phyloP scores from a whole-genome alignment of 2,888 invertebrate species.

The Drosophila emarginata region DNA sequence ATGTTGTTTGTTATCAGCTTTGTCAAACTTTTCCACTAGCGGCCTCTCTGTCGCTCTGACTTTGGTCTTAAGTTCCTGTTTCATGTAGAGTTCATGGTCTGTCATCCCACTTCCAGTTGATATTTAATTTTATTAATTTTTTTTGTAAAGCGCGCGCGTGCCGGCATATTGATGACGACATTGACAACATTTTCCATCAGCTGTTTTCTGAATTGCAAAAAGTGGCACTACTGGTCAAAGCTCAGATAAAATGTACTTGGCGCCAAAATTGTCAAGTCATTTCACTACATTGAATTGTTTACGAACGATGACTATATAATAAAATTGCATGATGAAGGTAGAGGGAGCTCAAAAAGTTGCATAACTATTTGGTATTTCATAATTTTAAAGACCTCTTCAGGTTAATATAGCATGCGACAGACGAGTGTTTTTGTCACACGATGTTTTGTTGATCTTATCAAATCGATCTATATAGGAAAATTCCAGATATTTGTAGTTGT shows the following conservation, averaged over 20 bases:
- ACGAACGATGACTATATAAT: background rate
- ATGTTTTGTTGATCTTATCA: background rate
- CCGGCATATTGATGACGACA: background rate
- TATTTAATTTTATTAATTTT: conserved; percentile 5
- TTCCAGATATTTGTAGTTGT: background rate
- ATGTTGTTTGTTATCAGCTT: conserved; percentile 27
- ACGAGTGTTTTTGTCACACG: background rate
- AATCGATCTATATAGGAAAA: background rate
- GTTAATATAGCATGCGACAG: background rate
- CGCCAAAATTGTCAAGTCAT: conserved; percentile 8
- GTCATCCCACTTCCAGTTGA: conserved; percentile 21
- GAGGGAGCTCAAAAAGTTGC: background rate
- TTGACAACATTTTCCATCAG: conserved; percentile 13
- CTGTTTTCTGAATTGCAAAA: conserved; percentile 31
- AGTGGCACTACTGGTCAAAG: conserved; percentile 15
- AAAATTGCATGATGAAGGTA: background rate
- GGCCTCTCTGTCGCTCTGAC: background rate
- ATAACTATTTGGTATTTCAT: background rate
- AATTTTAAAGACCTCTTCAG: conserved; percentile 1
- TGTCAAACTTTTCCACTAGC: conserved; percentile 43
- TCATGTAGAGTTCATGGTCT: conserved; percentile 57
- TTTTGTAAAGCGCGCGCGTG: conserved; percentile 25
- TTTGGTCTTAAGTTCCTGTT: conserved; percentile 12
- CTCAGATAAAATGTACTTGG: conserved; percentile 19
- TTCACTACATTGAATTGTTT: background rate